Evolutionary conservation across 2,797 vertebrate genomes (phyloP), one percentile per base, ranked within the genome.

Genomic region (Hypotaenidia philippensis): DNA sequence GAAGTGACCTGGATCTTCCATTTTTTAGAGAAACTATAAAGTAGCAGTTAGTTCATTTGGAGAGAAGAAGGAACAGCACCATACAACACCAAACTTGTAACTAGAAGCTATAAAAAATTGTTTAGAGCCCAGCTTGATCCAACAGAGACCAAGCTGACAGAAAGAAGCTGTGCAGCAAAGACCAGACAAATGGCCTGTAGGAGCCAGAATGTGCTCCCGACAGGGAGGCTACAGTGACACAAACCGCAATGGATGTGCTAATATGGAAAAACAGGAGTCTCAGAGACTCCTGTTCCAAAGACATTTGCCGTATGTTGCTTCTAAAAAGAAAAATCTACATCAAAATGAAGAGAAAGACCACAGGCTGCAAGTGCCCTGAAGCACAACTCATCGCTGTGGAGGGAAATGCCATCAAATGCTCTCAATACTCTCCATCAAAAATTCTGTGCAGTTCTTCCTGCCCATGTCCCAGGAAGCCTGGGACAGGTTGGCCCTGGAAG

Each of bases 1-100:
- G 56, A 83, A 83, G 23, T 80, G 52, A 84, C 45, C 66, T 70
- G 44, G 26, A 74, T 94, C 84, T 95, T 92, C 64, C 36, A 17
- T 88, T 80, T 93, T 95, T 60, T 16, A 53, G 83, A 92, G 36
- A 52, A 79, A 38, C 55, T 64, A 25, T 50, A 68, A 84, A 76
- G 36, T 6, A 72, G 72, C 6, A 49, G 27, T 34, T 86, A 44
- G 38, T 65, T 91, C 65, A 75, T 79, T 53, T 77, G 49, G 15
- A 82, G 63, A 76, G 41, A 83, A 70, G 41, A 66, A 89, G 44
- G 10, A 92, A 68, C 13, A 66, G 70, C 52, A 95, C 53, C 11
- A 22, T 26, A 47, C 17, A 81, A 29, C 50, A 38, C 15, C 21
- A 81, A 90, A 61, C 8, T 40, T 71, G 47, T 40, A 94, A 93